Conservation (phyloP, 2,113 vertebrate species). For the Cryptomyrus ogoouensis region DNA sequence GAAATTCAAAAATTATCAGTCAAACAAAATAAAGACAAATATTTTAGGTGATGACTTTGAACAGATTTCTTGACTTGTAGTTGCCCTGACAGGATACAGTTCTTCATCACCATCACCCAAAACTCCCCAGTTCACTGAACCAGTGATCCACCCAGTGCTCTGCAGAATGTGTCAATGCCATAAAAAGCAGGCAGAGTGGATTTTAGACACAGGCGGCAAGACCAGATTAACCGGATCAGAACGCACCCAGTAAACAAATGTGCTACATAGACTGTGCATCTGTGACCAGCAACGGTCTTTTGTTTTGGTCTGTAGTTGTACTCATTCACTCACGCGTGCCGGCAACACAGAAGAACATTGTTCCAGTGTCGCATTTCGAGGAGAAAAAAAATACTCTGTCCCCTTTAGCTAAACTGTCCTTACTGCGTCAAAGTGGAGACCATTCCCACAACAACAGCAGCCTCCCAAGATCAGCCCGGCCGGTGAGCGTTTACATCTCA, state of each 20-base stretch:
- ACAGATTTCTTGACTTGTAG: neutral
- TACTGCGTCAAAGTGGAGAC: neutral
- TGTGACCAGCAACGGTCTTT: neutral
- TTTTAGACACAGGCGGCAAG: neutral
- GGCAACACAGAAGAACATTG: neutral
- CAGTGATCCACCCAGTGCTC: neutral
- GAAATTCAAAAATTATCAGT: neutral
- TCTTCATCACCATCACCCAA: neutral
- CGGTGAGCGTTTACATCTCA: neutral
- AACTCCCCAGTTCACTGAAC: neutral
- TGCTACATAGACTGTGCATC: neutral
- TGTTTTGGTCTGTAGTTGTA: neutral
- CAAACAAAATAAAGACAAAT: neutral
- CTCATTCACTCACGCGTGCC: neutral
- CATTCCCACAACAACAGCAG: neutral
- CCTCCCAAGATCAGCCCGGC: neutral
- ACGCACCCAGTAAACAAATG: neutral
- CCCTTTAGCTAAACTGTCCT: neutral
- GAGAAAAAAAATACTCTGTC: neutral
- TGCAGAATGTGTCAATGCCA: neutral
- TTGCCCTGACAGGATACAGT: neutral
- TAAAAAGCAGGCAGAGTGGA: neutral
- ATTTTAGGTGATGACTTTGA: neutral
- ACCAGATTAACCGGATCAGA: neutral
- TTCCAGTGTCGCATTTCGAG: neutral